Conservation (phyloP, 2,113 vertebrate genomes). For the western clawed frog (Xenopus tropicalis) region DNA sequence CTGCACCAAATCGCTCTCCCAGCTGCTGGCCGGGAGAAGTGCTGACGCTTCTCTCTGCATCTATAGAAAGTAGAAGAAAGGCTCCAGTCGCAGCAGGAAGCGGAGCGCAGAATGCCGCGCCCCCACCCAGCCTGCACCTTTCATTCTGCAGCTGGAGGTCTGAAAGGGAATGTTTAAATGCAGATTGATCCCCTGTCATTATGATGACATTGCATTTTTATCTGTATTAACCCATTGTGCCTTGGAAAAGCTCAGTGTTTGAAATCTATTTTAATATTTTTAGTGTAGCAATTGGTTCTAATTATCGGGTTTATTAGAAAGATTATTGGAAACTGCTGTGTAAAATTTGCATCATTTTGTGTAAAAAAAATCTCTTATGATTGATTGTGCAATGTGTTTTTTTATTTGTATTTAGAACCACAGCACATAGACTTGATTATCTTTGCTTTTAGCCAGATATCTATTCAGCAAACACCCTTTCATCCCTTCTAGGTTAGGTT, state of each 20-base stretch:
- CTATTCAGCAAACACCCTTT: too few species aligned
- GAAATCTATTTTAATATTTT: background rate
- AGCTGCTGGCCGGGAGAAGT: slow-evolving; percentile 70
- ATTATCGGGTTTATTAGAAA: too few species aligned
- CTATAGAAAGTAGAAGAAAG: slow-evolving; percentile 41
- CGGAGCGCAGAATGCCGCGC: slow-evolving; percentile 10
- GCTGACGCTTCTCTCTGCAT: slow-evolving; percentile 63
- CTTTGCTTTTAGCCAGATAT: too few species aligned
- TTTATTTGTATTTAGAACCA: too few species aligned
- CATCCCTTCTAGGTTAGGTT: too few species aligned
- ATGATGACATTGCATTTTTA: slow-evolving; percentile 22
- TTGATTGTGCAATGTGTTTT: too few species aligned
- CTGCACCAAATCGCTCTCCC: slow-evolving; percentile 67
- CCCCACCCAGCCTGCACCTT: slow-evolving; percentile 37
- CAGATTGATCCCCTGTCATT: slow-evolving; percentile 34
- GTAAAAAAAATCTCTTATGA: too few species aligned
- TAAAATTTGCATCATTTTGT: too few species aligned
- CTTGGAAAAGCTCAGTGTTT: background rate
- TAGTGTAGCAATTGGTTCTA: too few species aligned
- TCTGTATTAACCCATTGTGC: slow-evolving; percentile 21
- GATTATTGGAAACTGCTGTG: too few species aligned
- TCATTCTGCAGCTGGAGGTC: slow-evolving; percentile 39
- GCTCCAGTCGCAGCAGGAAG: slow-evolving; percentile 34
- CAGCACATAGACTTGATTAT: too few species aligned
- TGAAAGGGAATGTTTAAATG: slow-evolving; percentile 41